phyloP scores from a whole-genome alignment of 1,140 invertebrate genomes.

The Brachionus rotundiformis region DNA sequence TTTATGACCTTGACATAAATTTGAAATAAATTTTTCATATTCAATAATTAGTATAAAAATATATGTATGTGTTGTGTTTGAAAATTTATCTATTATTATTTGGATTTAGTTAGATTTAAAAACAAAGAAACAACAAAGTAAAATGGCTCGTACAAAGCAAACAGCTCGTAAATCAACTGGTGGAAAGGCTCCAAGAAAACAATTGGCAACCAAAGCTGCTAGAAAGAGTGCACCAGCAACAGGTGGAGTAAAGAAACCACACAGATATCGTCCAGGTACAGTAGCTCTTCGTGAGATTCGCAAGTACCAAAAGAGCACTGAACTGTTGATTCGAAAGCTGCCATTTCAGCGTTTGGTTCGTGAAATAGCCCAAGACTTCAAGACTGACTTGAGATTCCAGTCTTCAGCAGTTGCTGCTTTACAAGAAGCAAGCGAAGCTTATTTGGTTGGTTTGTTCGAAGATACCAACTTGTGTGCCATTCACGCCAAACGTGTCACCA shows the following conservation, averaged over 20 bases:
- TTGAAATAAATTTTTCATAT: too few species aligned
- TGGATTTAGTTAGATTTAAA: too few species aligned
- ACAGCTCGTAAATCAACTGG: conserved; percentile 72
- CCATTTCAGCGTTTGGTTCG: conserved; percentile 81
- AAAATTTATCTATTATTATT: too few species aligned
- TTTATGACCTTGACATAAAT: too few species aligned
- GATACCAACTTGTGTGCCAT: conserved; percentile 91
- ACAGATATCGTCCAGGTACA: conserved; percentile 72
- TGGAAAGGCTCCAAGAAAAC: conserved; percentile 66
- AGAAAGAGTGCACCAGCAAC: conserved; percentile 67
- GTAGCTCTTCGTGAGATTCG: conserved; percentile 82
- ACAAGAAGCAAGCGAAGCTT: conserved; percentile 82
- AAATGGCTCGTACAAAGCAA: conserved; percentile 75
- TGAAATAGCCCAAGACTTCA: conserved; percentile 81
- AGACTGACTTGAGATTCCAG: conserved; percentile 70
- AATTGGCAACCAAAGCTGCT: conserved; percentile 70
- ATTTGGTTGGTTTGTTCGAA: conserved; percentile 82
- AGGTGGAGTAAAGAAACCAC: conserved; percentile 68
- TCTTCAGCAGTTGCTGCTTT: conserved; percentile 64
- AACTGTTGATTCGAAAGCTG: conserved; percentile 77
- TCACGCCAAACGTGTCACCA: conserved; percentile 88
- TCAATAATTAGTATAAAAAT: too few species aligned
- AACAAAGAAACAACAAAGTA: too few species aligned
- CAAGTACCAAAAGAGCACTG: conserved; percentile 80
- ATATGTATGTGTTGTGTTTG: too few species aligned